A percentile compares a stretch with the other conserved stretches of the same genome.
Evolutionary conservation across 1,140 invertebrate species (phyloP).

Genomic region (Brachionus calyciflorus): DNA sequence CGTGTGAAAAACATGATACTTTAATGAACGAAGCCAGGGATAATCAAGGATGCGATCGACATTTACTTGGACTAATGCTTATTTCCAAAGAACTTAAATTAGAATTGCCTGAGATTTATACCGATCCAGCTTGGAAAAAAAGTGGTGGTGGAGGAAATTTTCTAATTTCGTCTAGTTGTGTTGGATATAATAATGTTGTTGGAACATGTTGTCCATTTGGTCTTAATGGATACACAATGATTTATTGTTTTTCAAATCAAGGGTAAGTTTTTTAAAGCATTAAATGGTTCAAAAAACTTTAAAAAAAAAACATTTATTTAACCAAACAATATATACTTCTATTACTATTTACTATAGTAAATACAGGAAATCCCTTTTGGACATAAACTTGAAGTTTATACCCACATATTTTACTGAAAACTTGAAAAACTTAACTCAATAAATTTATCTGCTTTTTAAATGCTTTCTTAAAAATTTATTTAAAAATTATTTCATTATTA

Average conservation of each 20-base stretch:
- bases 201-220: constrained; percentile 68
- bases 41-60: constrained; percentile 62
- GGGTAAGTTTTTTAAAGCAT: constrained; percentile 52
- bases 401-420: too few relatives aligned
- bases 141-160: constrained; percentile 68
- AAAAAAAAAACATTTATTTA: too few relatives aligned
- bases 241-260: constrained; percentile 64
- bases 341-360: too few relatives aligned
- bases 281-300: not conserved
- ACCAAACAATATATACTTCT: too few relatives aligned
- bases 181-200: constrained; percentile 65
- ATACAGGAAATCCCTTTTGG: too few relatives aligned
- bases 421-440: too few relatives aligned
- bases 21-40: constrained; percentile 57
- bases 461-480: too few relatives aligned
- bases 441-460: too few relatives aligned
- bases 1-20: constrained; percentile 56
- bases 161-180: constrained; percentile 66
- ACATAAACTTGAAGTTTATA: too few relatives aligned
- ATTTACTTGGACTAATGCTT: constrained; percentile 63
- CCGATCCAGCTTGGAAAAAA: constrained; percentile 64
- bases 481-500: too few relatives aligned
- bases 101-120: constrained; percentile 63
- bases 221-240: constrained; percentile 66
- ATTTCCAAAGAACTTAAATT: constrained; percentile 63